These are phyloP conservation scores for Acropora yongei DNA, from an alignment of 64 coral and sea anemone genomes.

Conservation along the genomic window DNA sequence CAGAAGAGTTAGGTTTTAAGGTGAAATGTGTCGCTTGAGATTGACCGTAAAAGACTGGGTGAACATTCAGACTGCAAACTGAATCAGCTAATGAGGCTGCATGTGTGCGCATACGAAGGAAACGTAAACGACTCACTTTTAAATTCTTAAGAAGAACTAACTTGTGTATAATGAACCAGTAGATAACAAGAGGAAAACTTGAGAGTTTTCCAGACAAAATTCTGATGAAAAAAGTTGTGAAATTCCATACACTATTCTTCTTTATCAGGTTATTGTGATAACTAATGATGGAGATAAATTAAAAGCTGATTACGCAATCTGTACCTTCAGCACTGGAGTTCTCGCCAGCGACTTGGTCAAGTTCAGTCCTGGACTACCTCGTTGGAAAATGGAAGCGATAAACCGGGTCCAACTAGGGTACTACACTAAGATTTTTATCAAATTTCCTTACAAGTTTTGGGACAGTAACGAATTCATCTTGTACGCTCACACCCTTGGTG, in stretches of 20 bases:
- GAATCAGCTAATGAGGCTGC: too few species aligned
- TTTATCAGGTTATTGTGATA: conserved; percentile 8
- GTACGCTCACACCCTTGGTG: conserved; percentile 58
- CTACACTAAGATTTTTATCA: conserved; percentile 86
- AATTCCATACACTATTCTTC: conserved; percentile 9
- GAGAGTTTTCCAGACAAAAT: conserved; percentile 27
- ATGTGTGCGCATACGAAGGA: too few species aligned
- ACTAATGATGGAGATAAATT: conserved; percentile 24
- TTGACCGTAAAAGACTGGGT: too few species aligned
- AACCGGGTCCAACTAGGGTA: conserved; percentile 50
- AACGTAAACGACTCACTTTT: too few species aligned
- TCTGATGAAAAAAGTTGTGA: conserved; percentile 56
- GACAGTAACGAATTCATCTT: conserved; percentile 73
- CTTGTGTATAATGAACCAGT: too few species aligned
- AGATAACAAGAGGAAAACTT: too few species aligned
- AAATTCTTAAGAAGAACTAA: too few species aligned
- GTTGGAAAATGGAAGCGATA: conserved; percentile 79
- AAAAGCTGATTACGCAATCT: conserved; percentile 37
- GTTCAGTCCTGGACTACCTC: conserved; percentile 45
- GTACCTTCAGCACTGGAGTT: conserved; percentile 77
- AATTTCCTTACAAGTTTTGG: conserved; percentile 87
- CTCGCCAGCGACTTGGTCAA: conserved; percentile 43
- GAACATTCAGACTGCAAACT: too few species aligned
- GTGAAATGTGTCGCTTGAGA: too few species aligned
- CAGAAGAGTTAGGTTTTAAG: too few species aligned